Base-by-base conservation (phyloP, 2,797 vertebrate species). In the Argentina silus region DNA sequence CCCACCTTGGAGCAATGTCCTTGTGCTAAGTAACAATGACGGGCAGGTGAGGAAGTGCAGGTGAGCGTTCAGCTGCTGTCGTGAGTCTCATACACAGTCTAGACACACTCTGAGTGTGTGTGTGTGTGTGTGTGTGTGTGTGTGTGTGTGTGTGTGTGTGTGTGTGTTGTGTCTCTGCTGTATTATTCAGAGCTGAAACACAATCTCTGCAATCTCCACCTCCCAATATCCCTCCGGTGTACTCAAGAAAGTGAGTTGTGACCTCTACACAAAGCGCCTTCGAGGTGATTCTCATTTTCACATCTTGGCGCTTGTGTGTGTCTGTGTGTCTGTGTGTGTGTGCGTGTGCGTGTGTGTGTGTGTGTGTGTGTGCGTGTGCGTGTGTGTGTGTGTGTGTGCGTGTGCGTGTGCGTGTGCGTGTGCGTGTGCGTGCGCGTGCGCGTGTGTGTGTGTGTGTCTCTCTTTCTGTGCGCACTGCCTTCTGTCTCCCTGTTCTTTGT, bases 161-260 rank as follows among this genome's bases (percentile, higher is more conserved):
- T 48, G 43, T 42, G 27, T 71, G 53, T 59, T 48, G 8, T 45
- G 1, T 14, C 27, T 61, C 12, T 62, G 21, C 60, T 70, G 4
- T 65, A 21, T 68, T 78, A 75, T 81, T 79, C 66, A 75, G 74
- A 78, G 73, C 44, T 61, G 65, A 77, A 68, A 74, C 56, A 81
- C 80, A 86, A 68, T 81, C 70, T 72, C 67, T 72, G 78, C 78
- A 85, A 80, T 77, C 67, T 79, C 81, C 51, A 73, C 11, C 57
- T 60, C 57, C 10, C 57, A 23, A 23, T 57, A 21, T 75, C 60
- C 27, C 21, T 36, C 53, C 74, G 21, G 73, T 44, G 73, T 69
- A 70, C 57, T 50, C 51, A 64, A 68, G 70, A 68, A 75, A 77
- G 80, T 65, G 67, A 17, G 75, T 23, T 59, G 61, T 76, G 68